These are phyloP conservation scores for Cirrhinus mrigala DNA, from an alignment of 2,797 vertebrate species.

Conservation along the genomic window DNA sequence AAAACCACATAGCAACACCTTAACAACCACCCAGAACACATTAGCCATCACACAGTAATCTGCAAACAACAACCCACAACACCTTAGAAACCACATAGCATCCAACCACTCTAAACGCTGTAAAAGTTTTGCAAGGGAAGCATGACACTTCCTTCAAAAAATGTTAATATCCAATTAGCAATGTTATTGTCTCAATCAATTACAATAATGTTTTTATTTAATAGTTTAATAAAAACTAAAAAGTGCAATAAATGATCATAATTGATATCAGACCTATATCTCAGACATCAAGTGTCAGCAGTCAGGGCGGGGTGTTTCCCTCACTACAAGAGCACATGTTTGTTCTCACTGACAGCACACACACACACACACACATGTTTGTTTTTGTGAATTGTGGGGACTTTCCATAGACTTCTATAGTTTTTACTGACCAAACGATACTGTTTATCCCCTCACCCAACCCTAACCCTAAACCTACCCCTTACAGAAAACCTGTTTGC, in stretches of 20 bases:
- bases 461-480: too few species aligned
- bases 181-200: background rate
- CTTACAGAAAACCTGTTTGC: too few species aligned
- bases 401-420: too few species aligned
- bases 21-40: background rate
- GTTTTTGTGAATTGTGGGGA: too few species aligned
- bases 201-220: background rate
- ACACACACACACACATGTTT: constrained; percentile 3
- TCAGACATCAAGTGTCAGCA: constrained; percentile 18
- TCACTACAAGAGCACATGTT: constrained; percentile 16
- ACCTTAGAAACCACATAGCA: background rate
- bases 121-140: background rate
- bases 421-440: too few species aligned
- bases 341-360: constrained; percentile 18
- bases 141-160: background rate
- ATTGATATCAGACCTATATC: background rate
- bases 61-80: background rate
- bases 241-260: background rate
- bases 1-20: background rate
- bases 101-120: background rate
- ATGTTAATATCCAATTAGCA: background rate
- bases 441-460: too few species aligned
- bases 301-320: constrained; percentile 40
- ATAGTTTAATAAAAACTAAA: background rate
- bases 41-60: too few species aligned